phyloP scores from a whole-genome alignment of 2,797 vertebrate genomes.

The Poliocrania exsul region DNA sequence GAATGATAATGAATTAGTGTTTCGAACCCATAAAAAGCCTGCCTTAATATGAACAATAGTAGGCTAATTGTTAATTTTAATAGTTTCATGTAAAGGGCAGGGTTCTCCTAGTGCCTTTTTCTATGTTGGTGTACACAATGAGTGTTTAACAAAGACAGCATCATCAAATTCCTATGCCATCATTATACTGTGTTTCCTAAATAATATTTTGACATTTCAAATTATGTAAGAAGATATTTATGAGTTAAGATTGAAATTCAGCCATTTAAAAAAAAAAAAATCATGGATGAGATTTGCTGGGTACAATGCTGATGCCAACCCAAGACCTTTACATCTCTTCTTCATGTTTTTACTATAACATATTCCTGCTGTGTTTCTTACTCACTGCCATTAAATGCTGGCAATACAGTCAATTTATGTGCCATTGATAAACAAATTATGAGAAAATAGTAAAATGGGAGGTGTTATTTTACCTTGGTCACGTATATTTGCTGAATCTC shows the following conservation, averaged over 20 bases:
- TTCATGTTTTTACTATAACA: neutral
- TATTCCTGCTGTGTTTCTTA: neutral
- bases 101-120: neutral
- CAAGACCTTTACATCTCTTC: neutral
- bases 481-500: neutral
- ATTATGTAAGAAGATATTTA: neutral
- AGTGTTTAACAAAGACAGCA: neutral
- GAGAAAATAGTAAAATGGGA: slow-evolving; percentile 17
- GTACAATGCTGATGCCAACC: neutral
- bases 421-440: neutral
- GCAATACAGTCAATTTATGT: neutral
- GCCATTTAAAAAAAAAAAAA: neutral
- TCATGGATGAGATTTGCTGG: neutral
- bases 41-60: neutral
- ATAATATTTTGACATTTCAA: slow-evolving; percentile 7
- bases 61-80: slow-evolving; percentile 16
- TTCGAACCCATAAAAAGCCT: neutral
- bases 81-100: neutral
- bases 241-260: neutral
- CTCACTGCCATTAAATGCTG: neutral
- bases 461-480: neutral
- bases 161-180: neutral
- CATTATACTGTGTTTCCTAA: neutral
- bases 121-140: neutral
- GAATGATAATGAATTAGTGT: neutral